These are phyloP conservation scores for Drosophila testacea DNA, from an alignment of 2,888 invertebrate genomes.

Conservation along the genomic window DNA sequence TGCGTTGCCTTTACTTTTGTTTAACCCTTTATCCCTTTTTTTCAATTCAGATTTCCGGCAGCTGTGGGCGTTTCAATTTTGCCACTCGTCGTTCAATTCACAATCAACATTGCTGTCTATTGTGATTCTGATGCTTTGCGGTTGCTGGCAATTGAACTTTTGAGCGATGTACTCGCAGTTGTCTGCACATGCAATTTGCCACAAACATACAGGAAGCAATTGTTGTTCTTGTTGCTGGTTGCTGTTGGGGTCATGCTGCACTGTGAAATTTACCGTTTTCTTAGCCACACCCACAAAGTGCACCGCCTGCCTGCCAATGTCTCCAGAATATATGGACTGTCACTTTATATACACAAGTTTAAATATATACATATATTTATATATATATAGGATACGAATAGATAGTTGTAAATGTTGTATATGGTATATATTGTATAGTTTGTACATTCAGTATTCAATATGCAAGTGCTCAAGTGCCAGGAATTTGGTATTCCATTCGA, in stretches of 20 bases:
- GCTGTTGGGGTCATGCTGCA: conserved; percentile 56
- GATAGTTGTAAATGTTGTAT: conserved; percentile 5
- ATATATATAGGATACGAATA: conserved; percentile 17
- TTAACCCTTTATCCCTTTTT: conserved; percentile 45
- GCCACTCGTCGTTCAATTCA: conserved; percentile 51
- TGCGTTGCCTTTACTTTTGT: conserved; percentile 40
- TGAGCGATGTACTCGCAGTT: conserved; percentile 52
- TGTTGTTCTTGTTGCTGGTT: conserved; percentile 44
- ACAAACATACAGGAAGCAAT: conserved; percentile 27
- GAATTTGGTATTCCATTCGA: conserved; percentile 69
- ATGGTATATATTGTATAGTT: conserved; percentile 28
- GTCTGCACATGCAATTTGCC: conserved; percentile 76
- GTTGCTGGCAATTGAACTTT: conserved; percentile 57
- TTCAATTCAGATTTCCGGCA: conserved; percentile 70
- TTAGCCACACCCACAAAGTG: conserved; percentile 44
- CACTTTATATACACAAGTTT: conserved; percentile 28
- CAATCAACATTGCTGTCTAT: conserved; percentile 24
- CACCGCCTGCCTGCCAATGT: background rate
- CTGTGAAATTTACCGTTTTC: conserved; percentile 78
- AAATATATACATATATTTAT: conserved; percentile 12
- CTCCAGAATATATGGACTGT: conserved; percentile 59
- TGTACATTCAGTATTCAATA: conserved; percentile 57
- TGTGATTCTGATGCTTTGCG: conserved; percentile 47
- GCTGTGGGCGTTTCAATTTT: conserved; percentile 79
- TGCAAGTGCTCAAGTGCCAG: conserved; percentile 58